A percentile compares a stretch with the other conserved stretches of the same genome.
Evolutionary conservation across 2,888 invertebrate species (phyloP).

Genomic region (Metopia argyrocephala): DNA sequence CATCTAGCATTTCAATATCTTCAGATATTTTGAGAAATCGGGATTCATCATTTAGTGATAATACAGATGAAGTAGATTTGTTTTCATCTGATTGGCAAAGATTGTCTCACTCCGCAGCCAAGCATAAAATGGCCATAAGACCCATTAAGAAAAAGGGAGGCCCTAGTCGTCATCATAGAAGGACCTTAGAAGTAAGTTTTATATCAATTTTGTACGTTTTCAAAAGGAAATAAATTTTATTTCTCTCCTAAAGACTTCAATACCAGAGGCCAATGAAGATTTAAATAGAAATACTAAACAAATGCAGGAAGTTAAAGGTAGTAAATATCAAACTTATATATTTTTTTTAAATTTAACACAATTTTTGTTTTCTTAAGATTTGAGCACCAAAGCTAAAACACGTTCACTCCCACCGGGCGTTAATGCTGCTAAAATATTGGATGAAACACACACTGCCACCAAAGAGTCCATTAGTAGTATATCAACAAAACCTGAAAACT

Average conservation of each 20-base stretch:
- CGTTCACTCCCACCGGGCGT: constrained; percentile 76
- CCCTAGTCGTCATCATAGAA: constrained; percentile 84
- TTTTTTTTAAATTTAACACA: not conserved
- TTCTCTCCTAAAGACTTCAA: constrained; percentile 81
- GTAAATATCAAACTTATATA: not conserved
- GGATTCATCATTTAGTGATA: constrained; percentile 52
- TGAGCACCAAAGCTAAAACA: constrained; percentile 73
- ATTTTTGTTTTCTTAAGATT: constrained; percentile 23
- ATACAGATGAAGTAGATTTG: constrained; percentile 74
- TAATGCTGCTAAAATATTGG: constrained; percentile 71
- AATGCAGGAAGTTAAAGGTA: constrained; percentile 77
- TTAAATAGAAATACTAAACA: constrained; percentile 72
- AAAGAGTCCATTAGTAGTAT: constrained; percentile 36
- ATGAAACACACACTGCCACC: constrained; percentile 64
- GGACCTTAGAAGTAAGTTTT: constrained; percentile 79
- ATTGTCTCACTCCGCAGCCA: constrained; percentile 88
- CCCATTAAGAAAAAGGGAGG: constrained; percentile 88
- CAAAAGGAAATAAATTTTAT: not conserved
- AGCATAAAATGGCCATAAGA: constrained; percentile 88
- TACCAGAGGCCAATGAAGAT: constrained; percentile 89
- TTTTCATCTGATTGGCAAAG: constrained; percentile 78
- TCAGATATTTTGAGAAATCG: constrained; percentile 68
- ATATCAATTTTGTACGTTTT: not conserved
- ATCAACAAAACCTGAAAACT: constrained; percentile 39
- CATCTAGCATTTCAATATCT: constrained; percentile 66